Conservation (phyloP, 2,888 invertebrate genomes). For the Dromius quadrimaculatus region DNA sequence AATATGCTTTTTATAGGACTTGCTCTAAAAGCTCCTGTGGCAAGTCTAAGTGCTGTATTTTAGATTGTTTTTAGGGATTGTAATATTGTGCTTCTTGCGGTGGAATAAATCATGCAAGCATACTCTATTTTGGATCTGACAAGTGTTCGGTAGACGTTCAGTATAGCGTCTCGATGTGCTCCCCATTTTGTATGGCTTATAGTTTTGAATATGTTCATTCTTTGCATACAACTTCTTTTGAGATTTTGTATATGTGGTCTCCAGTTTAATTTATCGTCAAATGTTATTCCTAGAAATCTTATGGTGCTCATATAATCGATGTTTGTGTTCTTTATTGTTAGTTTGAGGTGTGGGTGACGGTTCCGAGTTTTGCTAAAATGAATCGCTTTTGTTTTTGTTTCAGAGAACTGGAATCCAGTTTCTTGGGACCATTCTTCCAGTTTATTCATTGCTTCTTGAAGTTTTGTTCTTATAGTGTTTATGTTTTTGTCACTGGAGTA, state of each 20-base stretch:
- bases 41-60: slow-evolving; percentile 8
- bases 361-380: slow-evolving; percentile 24
- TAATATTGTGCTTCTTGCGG: background rate
- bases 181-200: slow-evolving; percentile 32
- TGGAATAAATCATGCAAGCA: slow-evolving; percentile 20
- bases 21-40: slow-evolving; percentile 26
- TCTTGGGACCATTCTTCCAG: slow-evolving; percentile 19
- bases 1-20: slow-evolving; percentile 16
- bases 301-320: background rate
- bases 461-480: slow-evolving; percentile 11
- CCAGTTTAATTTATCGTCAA: slow-evolving; percentile 35
- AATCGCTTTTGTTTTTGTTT: slow-evolving; percentile 41
- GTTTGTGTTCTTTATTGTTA: slow-evolving; percentile 4
- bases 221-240: slow-evolving; percentile 22
- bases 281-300: slow-evolving; percentile 33
- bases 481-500: slow-evolving; percentile 40
- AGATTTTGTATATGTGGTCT: slow-evolving; percentile 15
- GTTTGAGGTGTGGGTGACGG: background rate
- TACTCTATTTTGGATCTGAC: slow-evolving; percentile 38
- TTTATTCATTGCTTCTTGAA: slow-evolving; percentile 48
- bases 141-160: slow-evolving; percentile 22
- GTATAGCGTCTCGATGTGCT: slow-evolving; percentile 7
- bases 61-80: slow-evolving; percentile 30
- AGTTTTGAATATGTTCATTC: slow-evolving; percentile 26
- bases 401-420: slow-evolving; percentile 52